Evolutionary conservation across 2,113 vertebrate genomes (phyloP).

Genomic region (Thermophis baileyi): DNA sequence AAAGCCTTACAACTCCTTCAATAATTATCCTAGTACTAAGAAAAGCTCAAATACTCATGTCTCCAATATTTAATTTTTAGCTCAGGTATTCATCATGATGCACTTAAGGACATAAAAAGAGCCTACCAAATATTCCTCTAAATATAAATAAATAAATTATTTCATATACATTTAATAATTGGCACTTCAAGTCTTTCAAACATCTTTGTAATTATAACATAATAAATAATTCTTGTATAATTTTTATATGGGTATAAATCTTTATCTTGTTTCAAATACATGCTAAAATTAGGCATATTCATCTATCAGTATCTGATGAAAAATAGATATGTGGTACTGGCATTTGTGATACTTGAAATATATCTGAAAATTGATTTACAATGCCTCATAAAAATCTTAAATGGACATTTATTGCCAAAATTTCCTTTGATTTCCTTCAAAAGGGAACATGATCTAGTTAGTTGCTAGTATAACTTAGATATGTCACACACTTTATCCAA

Average conservation of each 20-base stretch:
- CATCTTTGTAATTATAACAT: slow-evolving; percentile 1
- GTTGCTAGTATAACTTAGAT: slow-evolving; percentile 29
- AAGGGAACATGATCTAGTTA: slow-evolving; percentile 38
- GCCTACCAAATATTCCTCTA: not conserved
- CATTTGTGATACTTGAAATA: slow-evolving; percentile 29
- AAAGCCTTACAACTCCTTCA: not conserved
- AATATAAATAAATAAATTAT: slow-evolving; percentile 7
- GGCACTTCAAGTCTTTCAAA: slow-evolving; percentile 11
- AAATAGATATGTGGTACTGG: slow-evolving; percentile 37
- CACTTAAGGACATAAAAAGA: not conserved
- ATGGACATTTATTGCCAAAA: slow-evolving; percentile 19
- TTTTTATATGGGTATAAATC: slow-evolving; percentile 22
- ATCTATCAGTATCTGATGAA: slow-evolving; percentile 33
- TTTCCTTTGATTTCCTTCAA: slow-evolving; percentile 30
- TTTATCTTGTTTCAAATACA: not conserved
- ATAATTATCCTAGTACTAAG: not conserved
- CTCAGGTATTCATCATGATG: not conserved
- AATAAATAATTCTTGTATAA: not conserved
- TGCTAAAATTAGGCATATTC: slow-evolving; percentile 23
- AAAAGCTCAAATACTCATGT: not conserved
- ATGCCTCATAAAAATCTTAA: slow-evolving; percentile 37
- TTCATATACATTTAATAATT: not conserved
- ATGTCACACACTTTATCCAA: slow-evolving; percentile 31
- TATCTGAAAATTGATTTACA: slow-evolving; percentile 35
- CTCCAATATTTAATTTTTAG: not conserved